Base-by-base conservation (phyloP, 1,140 invertebrate genomes). In the Pogonomyrmex barbatus region DNA sequence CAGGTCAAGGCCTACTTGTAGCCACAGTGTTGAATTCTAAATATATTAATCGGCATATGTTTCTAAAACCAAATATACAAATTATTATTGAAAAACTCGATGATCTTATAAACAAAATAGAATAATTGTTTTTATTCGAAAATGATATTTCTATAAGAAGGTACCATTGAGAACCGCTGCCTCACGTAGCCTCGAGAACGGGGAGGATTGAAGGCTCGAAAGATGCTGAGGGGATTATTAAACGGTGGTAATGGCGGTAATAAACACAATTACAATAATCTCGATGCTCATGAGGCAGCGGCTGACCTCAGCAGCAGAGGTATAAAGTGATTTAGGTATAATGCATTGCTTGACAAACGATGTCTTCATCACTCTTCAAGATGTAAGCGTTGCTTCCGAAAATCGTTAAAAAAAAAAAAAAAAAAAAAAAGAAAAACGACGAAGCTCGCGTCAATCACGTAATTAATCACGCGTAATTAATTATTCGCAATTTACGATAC, bases 201-300 rank as follows among this genome's bases (percentile, higher is more conserved):
- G 42, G 50, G 81, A 87, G 86, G 24, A 83, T 52, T 58, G 39
- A 73, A 67, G 70, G 17, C 56, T 62, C 47, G 52, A 63, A 33
- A 73, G 52, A 75, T 42, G 56, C 62, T 54, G 82, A 85, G 70
- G 86, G 60, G 68, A 86, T 87, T 84, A 87, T 87, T 87, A 87
- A 87, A 87, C 86, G 86, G 82, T 87, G 86, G 79, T 87, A 87
- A 87, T 85, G 63, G 71, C 50, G 81, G 81, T 83, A 85, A 87
- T 87, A 87, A 85, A 85, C 68, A 87, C 71, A 85, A 87, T 87
- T 87, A 87, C 83, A 84, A 87, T 87, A 84, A 87, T 87, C 82
- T 76, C 58, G 86, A 87, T 85, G 63, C 60, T 87, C 62, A 45
- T 36, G 70, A 75, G 60, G 71, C 73, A 84, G 67, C 30, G 67